Evolutionary conservation across 2,113 vertebrate genomes (phyloP), one percentile per base, ranked within the genome.

Genomic region (Pipa parva): DNA sequence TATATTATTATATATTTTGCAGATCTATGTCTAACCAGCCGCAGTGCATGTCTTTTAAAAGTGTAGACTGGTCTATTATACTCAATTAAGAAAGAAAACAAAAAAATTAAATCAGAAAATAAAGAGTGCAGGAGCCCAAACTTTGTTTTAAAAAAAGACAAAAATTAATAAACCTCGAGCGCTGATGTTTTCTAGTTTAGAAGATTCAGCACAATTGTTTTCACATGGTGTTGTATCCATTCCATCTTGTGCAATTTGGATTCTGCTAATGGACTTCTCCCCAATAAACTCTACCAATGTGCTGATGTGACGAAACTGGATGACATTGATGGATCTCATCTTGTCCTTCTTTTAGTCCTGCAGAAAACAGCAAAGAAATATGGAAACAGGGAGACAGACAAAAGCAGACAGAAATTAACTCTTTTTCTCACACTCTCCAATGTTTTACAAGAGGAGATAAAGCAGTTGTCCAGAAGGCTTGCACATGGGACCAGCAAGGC

Each of bases 291-390:
- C 77, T 77, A 80, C 80, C 87, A 91, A 93, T 91, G 82, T 92
- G 91, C 92, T 93, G 92, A 92, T 91, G 81, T 91, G 86, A 84
- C 83, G 85, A 90, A 85, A 85, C 85, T 83, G 76, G 79, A 88
- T 92, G 91, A 92, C 85, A 89, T 90, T 93, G 91, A 94, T 93
- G 88, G 90, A 94, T 93, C 85, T 90, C 85, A 86, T 91, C 86
- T 89, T 90, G 87, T 91, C 89, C 88, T 87, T 86, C 88, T 87
- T 92, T 91, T 88, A 81, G 83, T 87, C 82, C 79, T 63, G 60
- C 80, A 85, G 84, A 84, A 81, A 76, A 74, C 80, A 76, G 86
- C 84, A 79, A 84, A 88, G 59, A 58, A 72, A 63, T 68, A 27
- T 70, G 79, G 74, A 77, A 74, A 62, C 76, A 75, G 75, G 73